phyloP scores from a whole-genome alignment of 2,113 vertebrate species.

The Oncorhynchus nerka region DNA sequence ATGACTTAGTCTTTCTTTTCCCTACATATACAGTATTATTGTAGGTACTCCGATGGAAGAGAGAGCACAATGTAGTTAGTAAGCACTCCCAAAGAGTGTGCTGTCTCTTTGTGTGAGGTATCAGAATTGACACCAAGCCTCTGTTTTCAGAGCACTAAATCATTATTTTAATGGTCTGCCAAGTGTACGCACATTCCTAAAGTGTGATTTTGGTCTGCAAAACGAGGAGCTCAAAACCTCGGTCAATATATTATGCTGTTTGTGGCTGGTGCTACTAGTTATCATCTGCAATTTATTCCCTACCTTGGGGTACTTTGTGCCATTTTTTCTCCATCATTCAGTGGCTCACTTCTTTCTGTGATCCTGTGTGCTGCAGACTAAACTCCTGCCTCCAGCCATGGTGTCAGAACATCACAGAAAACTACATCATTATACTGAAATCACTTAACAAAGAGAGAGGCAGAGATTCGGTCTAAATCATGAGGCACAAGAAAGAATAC shows the following conservation, averaged over 20 bases:
- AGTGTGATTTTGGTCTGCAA: constrained; percentile 73
- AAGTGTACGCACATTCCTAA: constrained; percentile 54
- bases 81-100: constrained; percentile 32
- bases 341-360: constrained; percentile 63
- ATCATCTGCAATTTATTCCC: constrained; percentile 79
- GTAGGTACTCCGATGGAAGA: constrained; percentile 41
- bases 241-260: constrained; percentile 79
- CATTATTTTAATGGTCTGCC: constrained; percentile 80
- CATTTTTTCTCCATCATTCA: constrained; percentile 74
- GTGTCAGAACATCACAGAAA: constrained; percentile 76
- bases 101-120: constrained; percentile 55
- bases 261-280: constrained; percentile 72
- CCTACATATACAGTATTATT: constrained; percentile 40
- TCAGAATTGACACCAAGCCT: constrained; percentile 69
- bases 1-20: constrained; percentile 28
- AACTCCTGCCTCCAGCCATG: constrained; percentile 72
- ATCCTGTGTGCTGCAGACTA: constrained; percentile 65
- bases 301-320: constrained; percentile 75
- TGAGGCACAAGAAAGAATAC: constrained; percentile 52
- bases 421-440: constrained; percentile 73
- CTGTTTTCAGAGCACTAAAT: constrained; percentile 71
- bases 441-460: constrained; percentile 71
- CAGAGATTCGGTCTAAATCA: constrained; percentile 66
- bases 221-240: constrained; percentile 65
- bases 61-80: constrained; percentile 22